phyloP scores from a whole-genome alignment of 2,888 invertebrate genomes.

The Spisula subtruncata region DNA sequence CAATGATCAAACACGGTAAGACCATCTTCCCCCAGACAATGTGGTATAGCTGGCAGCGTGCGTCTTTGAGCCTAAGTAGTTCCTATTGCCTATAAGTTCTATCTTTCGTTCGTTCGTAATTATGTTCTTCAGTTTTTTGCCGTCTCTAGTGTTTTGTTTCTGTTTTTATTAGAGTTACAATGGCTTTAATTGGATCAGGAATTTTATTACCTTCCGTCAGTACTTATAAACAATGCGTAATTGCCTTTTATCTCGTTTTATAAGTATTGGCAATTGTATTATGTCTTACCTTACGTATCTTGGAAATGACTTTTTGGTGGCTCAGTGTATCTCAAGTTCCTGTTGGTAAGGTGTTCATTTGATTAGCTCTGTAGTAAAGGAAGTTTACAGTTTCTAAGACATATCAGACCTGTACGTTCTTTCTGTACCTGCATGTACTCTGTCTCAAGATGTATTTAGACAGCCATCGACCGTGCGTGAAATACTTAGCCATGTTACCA shows the following conservation, averaged over 20 bases:
- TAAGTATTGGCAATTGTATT: not conserved
- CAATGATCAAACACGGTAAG: constrained; percentile 3
- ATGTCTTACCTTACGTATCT: not conserved
- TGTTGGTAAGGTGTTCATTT: no score
- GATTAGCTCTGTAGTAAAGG: not conserved
- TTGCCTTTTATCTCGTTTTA: not conserved
- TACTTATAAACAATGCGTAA: not conserved
- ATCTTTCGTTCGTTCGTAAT: not conserved
- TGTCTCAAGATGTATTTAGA: not conserved
- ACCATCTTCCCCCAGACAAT: not conserved
- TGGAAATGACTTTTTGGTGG: not conserved
- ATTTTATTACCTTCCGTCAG: not conserved
- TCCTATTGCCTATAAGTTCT: not conserved
- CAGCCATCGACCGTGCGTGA: not conserved
- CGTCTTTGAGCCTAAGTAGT: not conserved
- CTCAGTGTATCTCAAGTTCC: not conserved
- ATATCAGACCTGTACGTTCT: not conserved
- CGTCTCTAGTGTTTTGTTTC: not conserved
- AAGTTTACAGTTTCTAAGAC: not conserved
- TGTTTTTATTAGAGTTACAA: not conserved
- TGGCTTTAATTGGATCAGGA: constrained; percentile 8
- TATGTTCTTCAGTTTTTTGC: not conserved
- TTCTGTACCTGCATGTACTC: not conserved
- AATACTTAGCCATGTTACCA: not conserved
- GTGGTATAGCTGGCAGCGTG: not conserved